Base-by-base conservation (phyloP, 2,888 invertebrate species). In the Xestia c-nigrum region DNA sequence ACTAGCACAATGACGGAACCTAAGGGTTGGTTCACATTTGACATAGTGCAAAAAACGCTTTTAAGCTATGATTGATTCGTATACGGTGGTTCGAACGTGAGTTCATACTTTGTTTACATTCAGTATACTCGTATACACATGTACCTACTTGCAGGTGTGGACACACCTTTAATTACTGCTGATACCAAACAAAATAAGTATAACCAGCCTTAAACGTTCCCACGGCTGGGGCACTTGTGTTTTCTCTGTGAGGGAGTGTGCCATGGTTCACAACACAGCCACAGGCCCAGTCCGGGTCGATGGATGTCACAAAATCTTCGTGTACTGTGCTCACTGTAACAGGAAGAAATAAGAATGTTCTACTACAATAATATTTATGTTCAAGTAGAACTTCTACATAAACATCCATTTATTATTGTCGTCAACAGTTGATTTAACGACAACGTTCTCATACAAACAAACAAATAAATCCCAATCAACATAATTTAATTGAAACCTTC, bases 401-500 rank as follows among this genome's bases (percentile, higher is more conserved):
- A 31, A 31, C 31, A 31, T 31, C 31, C 1, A 31, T n/a, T n/a
- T 31, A 31, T 31, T 31, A 31, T 31, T 31, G 31, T 31, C 3
- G 31, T 31, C 31, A 2, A 31, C 31, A 16, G 9, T 46, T 55
- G 12, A 19, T 78, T 40, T 47, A 14, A 52, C 12, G 31, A 57
- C 40, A 31, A 47, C 7, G 6, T 55, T 31, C 52, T 43, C 38
- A 65, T 21, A 40, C 40, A n/a, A 57, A 69, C 52, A 61, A 63
- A 64, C 16, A 46, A 63, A 80, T 55, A 76, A 66, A 55, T 55
- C 21, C n/a, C 21, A 31, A 68, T 64, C 38, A 65, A 52, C 19
- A 55, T 64, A 55, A 71, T 61, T 81, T 65, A 55, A 73, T 68
- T 81, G 38, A 64, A 24, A 40, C 40, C 21, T 40, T 76, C 31